These are phyloP conservation scores for Lasioglossum marginatum DNA, from an alignment of 2,888 invertebrate genomes.

Conservation along the genomic window DNA sequence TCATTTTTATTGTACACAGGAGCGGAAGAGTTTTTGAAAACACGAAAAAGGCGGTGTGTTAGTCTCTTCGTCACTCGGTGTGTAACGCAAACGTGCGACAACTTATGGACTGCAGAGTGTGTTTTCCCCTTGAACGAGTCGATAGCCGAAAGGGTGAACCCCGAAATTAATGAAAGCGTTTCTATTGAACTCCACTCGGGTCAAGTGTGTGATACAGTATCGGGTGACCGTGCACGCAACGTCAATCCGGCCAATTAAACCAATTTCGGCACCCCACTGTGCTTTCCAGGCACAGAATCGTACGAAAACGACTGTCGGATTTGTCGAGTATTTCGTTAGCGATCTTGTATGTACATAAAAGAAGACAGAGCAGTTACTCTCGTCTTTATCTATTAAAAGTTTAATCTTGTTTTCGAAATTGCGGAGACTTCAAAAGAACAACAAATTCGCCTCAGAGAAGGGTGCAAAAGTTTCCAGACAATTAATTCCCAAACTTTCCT, in stretches of 20 bases:
- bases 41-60: too few species aligned
- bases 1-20: too few species aligned
- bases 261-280: conserved; percentile 71
- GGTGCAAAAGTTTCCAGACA: conserved; percentile 12
- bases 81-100: not conserved
- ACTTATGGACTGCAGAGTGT: conserved; percentile 1
- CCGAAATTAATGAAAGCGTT: conserved; percentile 65
- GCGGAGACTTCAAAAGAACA: not conserved
- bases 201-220: conserved; percentile 60
- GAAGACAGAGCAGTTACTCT: not conserved
- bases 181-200: conserved; percentile 62
- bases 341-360: not conserved
- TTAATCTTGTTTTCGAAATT: not conserved
- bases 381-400: not conserved
- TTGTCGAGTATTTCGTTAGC: not conserved
- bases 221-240: conserved; percentile 51
- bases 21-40: too few species aligned
- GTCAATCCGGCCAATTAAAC: conserved; percentile 74
- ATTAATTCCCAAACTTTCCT: not conserved
- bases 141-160: conserved; percentile 23
- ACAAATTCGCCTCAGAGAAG: not conserved
- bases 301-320: conserved; percentile 27
- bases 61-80: too few species aligned
- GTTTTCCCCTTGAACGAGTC: conserved; percentile 33
- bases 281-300: conserved; percentile 40